phyloP scores from a whole-genome alignment of 2,797 vertebrate genomes.

The Cossypha niveicapilla region DNA sequence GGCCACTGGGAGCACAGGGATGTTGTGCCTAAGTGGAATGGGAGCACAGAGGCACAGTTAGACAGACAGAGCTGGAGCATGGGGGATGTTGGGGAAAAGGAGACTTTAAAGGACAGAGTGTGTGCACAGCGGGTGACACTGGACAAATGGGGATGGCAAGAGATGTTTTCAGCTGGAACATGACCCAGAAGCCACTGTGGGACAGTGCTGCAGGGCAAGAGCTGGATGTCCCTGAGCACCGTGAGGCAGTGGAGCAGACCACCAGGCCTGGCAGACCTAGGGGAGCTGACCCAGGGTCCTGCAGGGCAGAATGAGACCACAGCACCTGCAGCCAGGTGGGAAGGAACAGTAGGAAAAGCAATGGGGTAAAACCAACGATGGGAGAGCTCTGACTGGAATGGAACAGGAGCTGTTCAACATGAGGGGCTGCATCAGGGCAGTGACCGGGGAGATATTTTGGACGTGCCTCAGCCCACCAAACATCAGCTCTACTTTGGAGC shows the following conservation, averaged over 20 bases:
- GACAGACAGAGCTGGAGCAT: not conserved
- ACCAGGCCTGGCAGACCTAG: no score
- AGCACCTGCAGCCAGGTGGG: not conserved
- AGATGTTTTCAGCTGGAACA: not conserved
- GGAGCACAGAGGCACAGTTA: not conserved
- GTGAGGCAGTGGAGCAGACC: accelerated
- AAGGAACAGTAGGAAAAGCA: not conserved
- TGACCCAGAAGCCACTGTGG: accelerated
- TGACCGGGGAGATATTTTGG: not conserved
- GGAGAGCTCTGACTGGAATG: accelerated
- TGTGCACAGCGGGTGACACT: accelerated
- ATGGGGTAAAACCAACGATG: accelerated
- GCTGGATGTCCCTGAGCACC: accelerated
- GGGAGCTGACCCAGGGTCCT: not conserved
- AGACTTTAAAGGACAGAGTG: not conserved
- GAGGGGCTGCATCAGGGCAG: not conserved
- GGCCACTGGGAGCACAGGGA: accelerated
- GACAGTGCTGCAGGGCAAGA: not conserved
- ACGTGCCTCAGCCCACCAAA: accelerated
- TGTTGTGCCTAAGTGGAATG: not conserved
- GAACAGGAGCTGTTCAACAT: accelerated
- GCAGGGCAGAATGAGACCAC: accelerated
- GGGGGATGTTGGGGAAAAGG: not conserved
- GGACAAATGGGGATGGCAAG: not conserved
- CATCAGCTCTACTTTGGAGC: not conserved